Conservation (phyloP, 1,140 invertebrate species). For the Tetramorium alpestre region DNA sequence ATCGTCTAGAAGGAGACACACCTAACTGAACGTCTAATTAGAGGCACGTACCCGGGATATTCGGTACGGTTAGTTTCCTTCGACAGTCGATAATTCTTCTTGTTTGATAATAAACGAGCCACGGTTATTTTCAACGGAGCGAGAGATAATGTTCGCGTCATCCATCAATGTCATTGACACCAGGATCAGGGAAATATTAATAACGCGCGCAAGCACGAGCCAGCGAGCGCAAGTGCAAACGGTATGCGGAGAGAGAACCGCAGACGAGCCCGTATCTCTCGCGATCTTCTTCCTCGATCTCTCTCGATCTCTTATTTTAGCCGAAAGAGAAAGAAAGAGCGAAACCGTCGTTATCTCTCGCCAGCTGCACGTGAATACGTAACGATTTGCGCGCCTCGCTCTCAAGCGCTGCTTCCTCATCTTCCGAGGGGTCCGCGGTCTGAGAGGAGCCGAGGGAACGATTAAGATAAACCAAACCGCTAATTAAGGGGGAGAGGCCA, state of each 20-base stretch:
- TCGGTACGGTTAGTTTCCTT: slow-evolving; percentile 5
- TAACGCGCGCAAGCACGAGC: background rate
- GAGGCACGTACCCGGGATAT: background rate
- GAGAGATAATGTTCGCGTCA: slow-evolving; percentile 31
- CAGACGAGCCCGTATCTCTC: background rate
- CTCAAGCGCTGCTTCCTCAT: slow-evolving; percentile 46
- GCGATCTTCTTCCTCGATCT: slow-evolving; percentile 28
- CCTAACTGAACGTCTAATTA: slow-evolving; percentile 37
- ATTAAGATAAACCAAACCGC: slow-evolving; percentile 66
- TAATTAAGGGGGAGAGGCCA: slow-evolving; percentile 65
- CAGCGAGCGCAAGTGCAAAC: background rate
- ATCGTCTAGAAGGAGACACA: background rate
- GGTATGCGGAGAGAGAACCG: background rate
- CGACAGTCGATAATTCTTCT: slow-evolving; percentile 51
- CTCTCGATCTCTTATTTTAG: slow-evolving; percentile 43
- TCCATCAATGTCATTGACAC: slow-evolving; percentile 60
- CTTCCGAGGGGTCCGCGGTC: slow-evolving; percentile 23
- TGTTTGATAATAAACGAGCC: slow-evolving; percentile 42
- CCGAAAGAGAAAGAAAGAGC: background rate
- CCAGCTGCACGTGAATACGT: slow-evolving; percentile 64
- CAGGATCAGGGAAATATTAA: slow-evolving; percentile 50
- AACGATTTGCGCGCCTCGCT: slow-evolving; percentile 46
- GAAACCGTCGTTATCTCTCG: slow-evolving; percentile 33
- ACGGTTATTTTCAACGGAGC: slow-evolving; percentile 6
- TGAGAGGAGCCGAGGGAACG: slow-evolving; percentile 52